Base-by-base conservation (phyloP, 1,140 invertebrate species). In the Oncopeltus fasciatus region DNA sequence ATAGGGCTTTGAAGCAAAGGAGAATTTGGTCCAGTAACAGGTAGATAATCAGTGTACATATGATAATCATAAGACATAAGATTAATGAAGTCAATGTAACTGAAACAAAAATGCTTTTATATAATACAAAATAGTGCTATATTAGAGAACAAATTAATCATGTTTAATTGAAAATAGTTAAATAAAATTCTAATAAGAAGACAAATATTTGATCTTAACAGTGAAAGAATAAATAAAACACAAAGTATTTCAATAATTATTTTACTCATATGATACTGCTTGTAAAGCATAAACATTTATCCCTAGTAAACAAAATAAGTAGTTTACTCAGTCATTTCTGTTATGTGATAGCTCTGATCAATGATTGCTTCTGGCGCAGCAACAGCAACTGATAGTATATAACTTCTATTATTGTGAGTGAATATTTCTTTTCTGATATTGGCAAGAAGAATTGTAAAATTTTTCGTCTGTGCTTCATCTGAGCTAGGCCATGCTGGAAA, bases 61-160 rank as follows among this genome's bases (percentile, higher is more conserved):
- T 94, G 89, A 68, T 83, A 94, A 71, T 95, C 91, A 70, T 95
- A 95, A 0, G 85, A 80, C 91, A 94, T 94, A 3, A 95, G 68
- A 72, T 90, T 92, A 0, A 92, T 78, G 77, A 84, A 92, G 72
- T 94, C 90, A 2, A 88, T 79, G 72, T 85, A 77, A 56, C 84
- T 85, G 68, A 57, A 73, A 74, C 69, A 58, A 68, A 67, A 46
- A 59, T 5, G n/a, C n/a, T n/a, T n/a, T n/a, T n/a, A n/a, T n/a
- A 59, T 38, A 38, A 18, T 4, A 59, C 9, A 26, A 44, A 43
- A 59, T n/a, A n/a, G n/a, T n/a, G n/a, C n/a, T n/a, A n/a, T n/a
- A n/a, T n/a, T n/a, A n/a, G n/a, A n/a, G n/a, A n/a, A n/a, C n/a
- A n/a, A n/a, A n/a, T n/a, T n/a, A n/a, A n/a, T n/a, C n/a, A n/a